Percentiles rank a stretch among this genome's conserved stretches.
Conservation (phyloP, 2,113 vertebrate species). For the Notothenia rossii region DNA sequence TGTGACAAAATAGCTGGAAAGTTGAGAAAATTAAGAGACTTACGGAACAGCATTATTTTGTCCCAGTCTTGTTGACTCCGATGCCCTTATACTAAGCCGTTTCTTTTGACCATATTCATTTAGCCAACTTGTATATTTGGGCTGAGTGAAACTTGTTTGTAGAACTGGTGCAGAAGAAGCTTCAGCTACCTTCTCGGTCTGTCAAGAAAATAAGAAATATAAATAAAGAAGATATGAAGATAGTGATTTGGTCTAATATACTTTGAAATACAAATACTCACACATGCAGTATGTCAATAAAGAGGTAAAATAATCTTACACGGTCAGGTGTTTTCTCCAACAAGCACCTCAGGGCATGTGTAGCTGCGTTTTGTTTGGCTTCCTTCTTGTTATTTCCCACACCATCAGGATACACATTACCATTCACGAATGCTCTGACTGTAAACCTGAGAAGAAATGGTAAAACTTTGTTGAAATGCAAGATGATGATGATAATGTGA, state of each 20-base stretch:
- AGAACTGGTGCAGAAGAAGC: not conserved
- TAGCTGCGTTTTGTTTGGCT: constrained; percentile 80
- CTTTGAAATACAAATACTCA: not conserved
- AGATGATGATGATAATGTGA: too few species aligned
- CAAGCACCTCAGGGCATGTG: constrained; percentile 60
- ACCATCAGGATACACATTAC: constrained; percentile 57
- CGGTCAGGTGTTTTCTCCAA: not conserved
- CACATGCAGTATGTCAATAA: not conserved
- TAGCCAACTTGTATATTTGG: constrained; percentile 75
- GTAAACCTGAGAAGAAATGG: constrained; percentile 67
- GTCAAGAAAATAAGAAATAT: constrained; percentile 26
- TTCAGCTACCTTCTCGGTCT: constrained; percentile 29
- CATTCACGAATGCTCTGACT: constrained; percentile 60
- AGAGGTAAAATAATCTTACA: constrained; percentile 36
- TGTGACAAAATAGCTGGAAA: not conserved
- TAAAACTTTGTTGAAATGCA: not conserved
- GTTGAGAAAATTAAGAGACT: constrained; percentile 23
- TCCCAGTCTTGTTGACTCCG: constrained; percentile 29
- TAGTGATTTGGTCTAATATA: not conserved
- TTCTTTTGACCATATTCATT: constrained; percentile 69
- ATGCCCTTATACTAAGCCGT: not conserved
- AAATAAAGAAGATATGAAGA: not conserved
- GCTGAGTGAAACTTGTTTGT: constrained; percentile 5
- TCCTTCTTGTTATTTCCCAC: constrained; percentile 80
- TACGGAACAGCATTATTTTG: constrained; percentile 34